Base-by-base conservation (phyloP, 2,888 invertebrate species). In the Agonopterix heracliana region DNA sequence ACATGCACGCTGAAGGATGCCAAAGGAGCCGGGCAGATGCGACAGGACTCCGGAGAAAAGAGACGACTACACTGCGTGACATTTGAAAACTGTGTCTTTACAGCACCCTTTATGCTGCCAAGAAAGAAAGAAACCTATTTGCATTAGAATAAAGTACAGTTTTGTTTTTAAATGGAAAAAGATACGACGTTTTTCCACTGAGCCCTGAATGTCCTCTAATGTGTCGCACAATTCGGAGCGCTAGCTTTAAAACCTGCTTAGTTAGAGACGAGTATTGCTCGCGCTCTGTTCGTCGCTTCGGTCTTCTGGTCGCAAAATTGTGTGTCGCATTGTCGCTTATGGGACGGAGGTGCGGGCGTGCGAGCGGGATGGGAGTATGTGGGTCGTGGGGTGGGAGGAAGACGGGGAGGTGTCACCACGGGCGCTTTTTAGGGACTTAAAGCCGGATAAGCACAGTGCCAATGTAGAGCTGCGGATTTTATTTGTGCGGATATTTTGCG, bases 21-120 rank as follows among this genome's bases (percentile, higher is more conserved):
- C 78, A 81, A 85, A 86, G 87, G 86, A 84, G 79, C 77, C 68
- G 72, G 79, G 78, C 84, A 85, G 83, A 86, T 80, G 85, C 84
- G 84, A 84, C 87, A 86, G 86, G 86, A 88, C 85, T 80, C 79
- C 72, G 85, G 77, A 80, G 87, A 87, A 88, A 88, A 87, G 88
- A 88, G 88, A 88, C 82, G 80, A 86, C 85, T 79, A 84, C 85
- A 86, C 81, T 74, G 69, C 81, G 83, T 85, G 87, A 88, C 87
- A 87, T 85, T 86, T 85, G 84, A 85, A 87, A 88, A 87, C 79
- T 82, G 85, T 87, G 87, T 87, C 88, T 87, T 79, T 87, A 83
- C 82, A 78, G 70, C 76, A 75, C 79, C 77, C 76, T 68, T 61
- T 63, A 54, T 51, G 48, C 42, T 42, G 34, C 42, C 57, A 60